Evolutionary conservation across 2,888 invertebrate genomes (phyloP).

Genomic region (Apamea sordens): DNA sequence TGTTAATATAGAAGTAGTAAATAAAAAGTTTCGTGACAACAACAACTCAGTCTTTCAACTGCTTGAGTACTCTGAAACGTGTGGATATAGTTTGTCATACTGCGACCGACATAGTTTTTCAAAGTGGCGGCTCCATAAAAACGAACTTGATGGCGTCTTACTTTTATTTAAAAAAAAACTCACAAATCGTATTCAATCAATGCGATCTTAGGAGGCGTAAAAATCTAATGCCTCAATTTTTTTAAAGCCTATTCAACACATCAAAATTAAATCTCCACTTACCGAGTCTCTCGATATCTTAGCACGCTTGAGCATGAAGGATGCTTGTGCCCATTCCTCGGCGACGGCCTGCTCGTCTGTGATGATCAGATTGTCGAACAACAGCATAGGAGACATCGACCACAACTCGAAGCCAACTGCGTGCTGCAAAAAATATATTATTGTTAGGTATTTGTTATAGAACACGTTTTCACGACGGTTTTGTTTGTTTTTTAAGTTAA

Average conservation of each 20-base stretch:
- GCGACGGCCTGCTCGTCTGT: conserved; percentile 95
- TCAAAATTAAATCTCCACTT: conserved; percentile 77
- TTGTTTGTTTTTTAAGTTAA: no score
- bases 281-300: conserved; percentile 95
- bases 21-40: background rate
- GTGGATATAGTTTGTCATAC: background rate
- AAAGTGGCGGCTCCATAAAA: background rate
- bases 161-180: no score
- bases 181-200: background rate
- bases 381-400: conserved; percentile 98
- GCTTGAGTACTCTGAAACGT: background rate
- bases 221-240: background rate
- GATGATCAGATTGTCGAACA: conserved; percentile 98
- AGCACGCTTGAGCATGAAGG: conserved; percentile 95
- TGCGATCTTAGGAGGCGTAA: background rate
- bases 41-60: background rate
- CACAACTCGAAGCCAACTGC: conserved; percentile 99
- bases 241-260: background rate
- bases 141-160: background rate
- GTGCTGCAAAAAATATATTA: conserved; percentile 87
- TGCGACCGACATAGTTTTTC: background rate
- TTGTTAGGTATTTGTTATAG: background rate
- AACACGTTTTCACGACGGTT: background rate
- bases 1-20: background rate
- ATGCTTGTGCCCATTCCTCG: conserved; percentile 94